phyloP scores from a whole-genome alignment of 1,140 invertebrate species.

The Portunus trituberculatus region DNA sequence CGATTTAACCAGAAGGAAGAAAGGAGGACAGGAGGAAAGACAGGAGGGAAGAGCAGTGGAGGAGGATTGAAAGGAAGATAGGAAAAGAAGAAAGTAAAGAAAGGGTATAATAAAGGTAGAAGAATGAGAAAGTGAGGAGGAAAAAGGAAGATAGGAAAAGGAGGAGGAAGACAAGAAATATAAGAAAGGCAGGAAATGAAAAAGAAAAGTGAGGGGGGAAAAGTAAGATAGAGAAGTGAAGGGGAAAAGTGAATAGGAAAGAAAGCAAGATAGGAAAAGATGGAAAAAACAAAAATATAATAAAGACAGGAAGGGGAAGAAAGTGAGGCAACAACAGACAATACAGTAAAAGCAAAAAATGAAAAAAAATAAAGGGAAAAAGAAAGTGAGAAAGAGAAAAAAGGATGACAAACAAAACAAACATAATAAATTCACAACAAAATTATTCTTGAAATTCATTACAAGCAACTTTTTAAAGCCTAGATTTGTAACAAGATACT shows the following conservation, averaged over 20 bases:
- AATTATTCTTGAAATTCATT: too few relatives aligned
- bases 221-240: too few relatives aligned
- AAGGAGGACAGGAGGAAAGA: too few relatives aligned
- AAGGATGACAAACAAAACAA: background rate
- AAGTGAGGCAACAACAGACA: background rate
- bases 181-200: background rate
- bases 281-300: background rate
- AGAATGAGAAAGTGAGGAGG: background rate
- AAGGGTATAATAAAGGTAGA: background rate
- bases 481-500: too few relatives aligned
- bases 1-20: too few relatives aligned
- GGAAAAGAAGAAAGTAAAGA: background rate
- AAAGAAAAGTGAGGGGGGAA: too few relatives aligned
- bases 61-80: background rate
- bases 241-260: background rate
- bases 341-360: too few relatives aligned
- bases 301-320: too few relatives aligned
- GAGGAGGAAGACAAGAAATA: background rate
- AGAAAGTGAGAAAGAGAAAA: background rate
- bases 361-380: background rate
- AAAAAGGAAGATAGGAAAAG: background rate
- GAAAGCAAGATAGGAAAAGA: background rate
- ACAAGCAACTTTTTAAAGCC: too few relatives aligned
- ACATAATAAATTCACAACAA: background rate
- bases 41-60: too few relatives aligned